These are phyloP conservation scores for Orthonevra nobilis DNA, from an alignment of 2,888 invertebrate genomes.

Conservation along the genomic window DNA sequence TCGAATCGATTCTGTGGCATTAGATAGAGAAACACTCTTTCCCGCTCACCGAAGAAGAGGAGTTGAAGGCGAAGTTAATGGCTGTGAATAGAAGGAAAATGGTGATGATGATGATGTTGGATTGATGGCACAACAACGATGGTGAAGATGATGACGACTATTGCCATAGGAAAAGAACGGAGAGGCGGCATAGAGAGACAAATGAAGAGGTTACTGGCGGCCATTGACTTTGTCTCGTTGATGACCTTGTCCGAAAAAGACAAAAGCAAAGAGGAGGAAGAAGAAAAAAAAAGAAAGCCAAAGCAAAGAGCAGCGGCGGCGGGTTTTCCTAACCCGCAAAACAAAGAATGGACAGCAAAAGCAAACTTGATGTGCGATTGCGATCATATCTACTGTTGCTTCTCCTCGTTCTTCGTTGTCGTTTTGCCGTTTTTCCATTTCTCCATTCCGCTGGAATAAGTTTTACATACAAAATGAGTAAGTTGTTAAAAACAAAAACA, in stretches of 20 bases:
- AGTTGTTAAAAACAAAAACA: neutral
- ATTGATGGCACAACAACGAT: conserved; percentile 54
- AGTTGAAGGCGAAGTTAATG: conserved; percentile 31
- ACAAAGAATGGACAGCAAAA: conserved; percentile 4
- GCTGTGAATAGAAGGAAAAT: conserved; percentile 43
- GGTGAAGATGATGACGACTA: conserved; percentile 38
- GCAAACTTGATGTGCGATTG: neutral
- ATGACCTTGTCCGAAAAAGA: conserved; percentile 80
- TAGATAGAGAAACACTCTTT: conserved; percentile 26
- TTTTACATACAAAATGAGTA: conserved; percentile 57
- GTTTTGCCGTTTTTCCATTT: conserved; percentile 10
- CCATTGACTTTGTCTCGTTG: conserved; percentile 80
- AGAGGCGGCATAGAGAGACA: conserved; percentile 51
- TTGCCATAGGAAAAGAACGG: conserved; percentile 14
- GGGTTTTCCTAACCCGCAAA: neutral
- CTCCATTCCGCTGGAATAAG: conserved; percentile 30
- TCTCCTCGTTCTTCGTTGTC: conserved; percentile 4
- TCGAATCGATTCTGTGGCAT: conserved; percentile 50
- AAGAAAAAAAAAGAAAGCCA: conserved; percentile 29
- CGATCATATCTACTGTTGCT: conserved; percentile 18
- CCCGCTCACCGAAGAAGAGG: neutral
- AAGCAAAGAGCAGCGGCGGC: neutral
- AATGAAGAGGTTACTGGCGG: conserved; percentile 79
- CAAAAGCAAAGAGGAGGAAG: conserved; percentile 25
- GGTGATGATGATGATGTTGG: conserved; percentile 51